phyloP scores from a whole-genome alignment of 2,113 vertebrate genomes.

The Otis tarda region DNA sequence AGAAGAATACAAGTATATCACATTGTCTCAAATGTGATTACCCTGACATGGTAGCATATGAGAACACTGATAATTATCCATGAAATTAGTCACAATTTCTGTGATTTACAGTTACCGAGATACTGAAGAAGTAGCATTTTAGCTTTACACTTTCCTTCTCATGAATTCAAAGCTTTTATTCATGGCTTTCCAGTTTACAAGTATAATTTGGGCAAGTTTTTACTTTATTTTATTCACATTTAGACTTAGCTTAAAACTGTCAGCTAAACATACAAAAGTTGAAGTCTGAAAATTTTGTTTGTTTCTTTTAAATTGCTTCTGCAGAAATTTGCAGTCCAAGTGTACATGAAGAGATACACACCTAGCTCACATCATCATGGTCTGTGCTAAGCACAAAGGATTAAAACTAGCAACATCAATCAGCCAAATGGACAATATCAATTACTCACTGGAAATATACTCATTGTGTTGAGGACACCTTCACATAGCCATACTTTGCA shows the following conservation, averaged over 20 bases:
- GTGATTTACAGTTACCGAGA: background rate
- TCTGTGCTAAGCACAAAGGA: background rate
- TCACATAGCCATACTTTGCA: background rate
- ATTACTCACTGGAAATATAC: background rate
- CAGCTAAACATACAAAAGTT: background rate
- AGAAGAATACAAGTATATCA: background rate
- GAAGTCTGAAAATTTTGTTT: background rate
- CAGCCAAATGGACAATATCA: background rate
- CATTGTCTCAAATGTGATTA: background rate
- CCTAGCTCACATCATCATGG: background rate
- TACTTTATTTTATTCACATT: background rate
- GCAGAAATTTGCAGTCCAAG: background rate
- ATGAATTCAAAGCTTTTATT: background rate
- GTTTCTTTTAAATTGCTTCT: background rate
- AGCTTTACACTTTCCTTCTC: background rate
- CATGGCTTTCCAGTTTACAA: background rate
- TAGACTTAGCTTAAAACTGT: background rate
- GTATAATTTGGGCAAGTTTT: background rate
- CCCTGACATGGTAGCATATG: accelerated
- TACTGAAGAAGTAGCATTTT: background rate
- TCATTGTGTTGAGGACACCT: background rate
- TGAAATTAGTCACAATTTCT: background rate
- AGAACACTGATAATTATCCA: background rate
- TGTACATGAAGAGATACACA: background rate
- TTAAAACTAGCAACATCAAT: background rate